Conservation (phyloP, 2,113 vertebrate genomes). For the Elephantulus edwardii region DNA sequence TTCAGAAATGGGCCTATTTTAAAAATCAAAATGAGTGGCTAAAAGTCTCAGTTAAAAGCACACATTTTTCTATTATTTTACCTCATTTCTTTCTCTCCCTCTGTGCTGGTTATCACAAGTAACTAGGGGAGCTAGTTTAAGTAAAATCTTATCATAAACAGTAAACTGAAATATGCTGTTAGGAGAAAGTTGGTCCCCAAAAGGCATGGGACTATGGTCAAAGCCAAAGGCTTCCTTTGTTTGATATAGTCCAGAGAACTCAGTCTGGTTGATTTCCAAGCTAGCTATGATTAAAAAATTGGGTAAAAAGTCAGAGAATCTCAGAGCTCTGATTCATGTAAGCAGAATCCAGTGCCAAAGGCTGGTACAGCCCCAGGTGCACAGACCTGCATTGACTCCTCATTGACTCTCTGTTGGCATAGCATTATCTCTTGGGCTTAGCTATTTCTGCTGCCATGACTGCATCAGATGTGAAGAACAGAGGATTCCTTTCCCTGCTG, state of each 20-base stretch:
- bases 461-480: neutral
- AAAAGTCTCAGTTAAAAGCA: constrained; percentile 54
- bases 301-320: constrained; percentile 50
- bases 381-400: neutral
- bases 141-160: constrained; percentile 60
- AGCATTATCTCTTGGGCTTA: neutral
- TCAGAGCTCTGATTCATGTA: constrained; percentile 48
- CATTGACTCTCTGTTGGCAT: neutral
- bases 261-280: neutral
- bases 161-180: neutral
- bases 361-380: constrained; percentile 19
- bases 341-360: constrained; percentile 21
- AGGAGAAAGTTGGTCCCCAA: neutral
- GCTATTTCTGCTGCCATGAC: neutral
- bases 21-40: constrained; percentile 59
- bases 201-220: constrained; percentile 29
- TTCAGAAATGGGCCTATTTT: constrained; percentile 66
- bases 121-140: constrained; percentile 52
- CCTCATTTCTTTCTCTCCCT: constrained; percentile 19
- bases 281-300: constrained; percentile 30
- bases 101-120: constrained; percentile 60
- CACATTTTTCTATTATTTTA: constrained; percentile 38
- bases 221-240: constrained; percentile 39
- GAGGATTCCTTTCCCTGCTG: neutral
- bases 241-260: neutral